Percentiles rank a stretch among this genome's conserved stretches.
phyloP scores from a whole-genome alignment of 2,888 invertebrate species.

The Dorcus hopei region DNA sequence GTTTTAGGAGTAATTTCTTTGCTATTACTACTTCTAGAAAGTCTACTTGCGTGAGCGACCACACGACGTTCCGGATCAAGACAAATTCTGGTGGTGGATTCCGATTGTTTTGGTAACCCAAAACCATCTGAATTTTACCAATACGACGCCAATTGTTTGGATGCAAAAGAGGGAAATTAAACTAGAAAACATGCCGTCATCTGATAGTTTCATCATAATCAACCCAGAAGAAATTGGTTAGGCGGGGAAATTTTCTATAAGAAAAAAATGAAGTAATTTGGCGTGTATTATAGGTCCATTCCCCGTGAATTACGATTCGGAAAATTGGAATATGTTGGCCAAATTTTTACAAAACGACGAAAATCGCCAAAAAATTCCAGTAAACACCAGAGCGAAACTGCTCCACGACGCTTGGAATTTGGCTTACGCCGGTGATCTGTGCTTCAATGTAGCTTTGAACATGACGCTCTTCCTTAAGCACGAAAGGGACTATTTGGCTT shows the following conservation, averaged over 20 bases:
- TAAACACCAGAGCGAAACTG: constrained; percentile 70
- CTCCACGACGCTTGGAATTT: constrained; percentile 77
- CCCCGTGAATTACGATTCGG: constrained; percentile 76
- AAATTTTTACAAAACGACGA: constrained; percentile 59
- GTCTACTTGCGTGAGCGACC: constrained; percentile 71
- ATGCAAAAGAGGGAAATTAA: constrained; percentile 56
- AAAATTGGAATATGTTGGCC: constrained; percentile 74
- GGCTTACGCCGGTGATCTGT: constrained; percentile 73
- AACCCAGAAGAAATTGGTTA: constrained; percentile 82
- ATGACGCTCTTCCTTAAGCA: constrained; percentile 74
- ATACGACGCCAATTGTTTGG: constrained; percentile 61
- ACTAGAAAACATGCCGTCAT: constrained; percentile 51
- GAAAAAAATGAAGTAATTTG: not conserved
- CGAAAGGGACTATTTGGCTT: constrained; percentile 72
- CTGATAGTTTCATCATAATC: constrained; percentile 68
- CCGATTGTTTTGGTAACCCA: constrained; percentile 64
- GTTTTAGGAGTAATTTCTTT: not conserved
- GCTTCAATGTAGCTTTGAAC: constrained; percentile 71
- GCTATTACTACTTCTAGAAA: constrained; percentile 48
- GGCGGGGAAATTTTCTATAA: constrained; percentile 18
- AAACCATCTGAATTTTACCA: constrained; percentile 58
- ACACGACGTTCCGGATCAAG: constrained; percentile 68
- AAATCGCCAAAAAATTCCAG: constrained; percentile 60
- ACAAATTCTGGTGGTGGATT: constrained; percentile 71
- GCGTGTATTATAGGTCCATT: constrained; percentile 61